Evolutionary conservation across 2,797 vertebrate genomes (phyloP).

Genomic region (Lateolabrax maculatus): DNA sequence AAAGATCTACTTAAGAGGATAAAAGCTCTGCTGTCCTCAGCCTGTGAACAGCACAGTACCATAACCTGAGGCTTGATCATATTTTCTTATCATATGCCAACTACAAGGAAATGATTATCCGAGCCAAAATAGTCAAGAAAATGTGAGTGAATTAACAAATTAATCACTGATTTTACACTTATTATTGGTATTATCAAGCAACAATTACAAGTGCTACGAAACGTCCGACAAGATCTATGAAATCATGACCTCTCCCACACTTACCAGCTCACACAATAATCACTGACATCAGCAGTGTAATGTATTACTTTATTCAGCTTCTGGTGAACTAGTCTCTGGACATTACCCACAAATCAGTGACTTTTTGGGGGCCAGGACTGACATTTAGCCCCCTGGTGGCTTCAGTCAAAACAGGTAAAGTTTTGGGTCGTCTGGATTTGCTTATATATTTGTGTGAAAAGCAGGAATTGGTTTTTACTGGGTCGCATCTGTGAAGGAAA

Average conservation of each 20-base stretch:
- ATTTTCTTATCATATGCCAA: constrained; percentile 12
- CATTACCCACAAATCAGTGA: neutral
- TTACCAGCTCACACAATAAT: neutral
- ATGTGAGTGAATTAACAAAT: neutral
- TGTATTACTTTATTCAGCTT: constrained; percentile 7
- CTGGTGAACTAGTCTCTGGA: too few relatives aligned
- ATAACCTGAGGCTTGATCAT: neutral
- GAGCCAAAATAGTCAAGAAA: neutral
- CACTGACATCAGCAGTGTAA: constrained; percentile 11
- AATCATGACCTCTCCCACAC: neutral
- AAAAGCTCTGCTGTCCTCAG: constrained; percentile 40
- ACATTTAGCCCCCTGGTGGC: neutral
- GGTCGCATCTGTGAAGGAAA: constrained; percentile 22
- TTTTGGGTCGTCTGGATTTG: neutral
- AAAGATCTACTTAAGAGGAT: constrained; percentile 48
- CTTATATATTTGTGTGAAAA: constrained; percentile 16
- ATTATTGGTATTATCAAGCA: neutral
- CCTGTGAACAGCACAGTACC: constrained; percentile 23
- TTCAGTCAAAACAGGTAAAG: neutral
- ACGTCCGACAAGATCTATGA: neutral
- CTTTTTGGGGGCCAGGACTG: neutral
- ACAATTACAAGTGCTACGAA: neutral
- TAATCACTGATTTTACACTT: neutral
- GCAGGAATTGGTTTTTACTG: neutral
- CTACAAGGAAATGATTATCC: neutral